Base-by-base conservation (phyloP, 2,888 invertebrate species). In the Xanthia togata region DNA sequence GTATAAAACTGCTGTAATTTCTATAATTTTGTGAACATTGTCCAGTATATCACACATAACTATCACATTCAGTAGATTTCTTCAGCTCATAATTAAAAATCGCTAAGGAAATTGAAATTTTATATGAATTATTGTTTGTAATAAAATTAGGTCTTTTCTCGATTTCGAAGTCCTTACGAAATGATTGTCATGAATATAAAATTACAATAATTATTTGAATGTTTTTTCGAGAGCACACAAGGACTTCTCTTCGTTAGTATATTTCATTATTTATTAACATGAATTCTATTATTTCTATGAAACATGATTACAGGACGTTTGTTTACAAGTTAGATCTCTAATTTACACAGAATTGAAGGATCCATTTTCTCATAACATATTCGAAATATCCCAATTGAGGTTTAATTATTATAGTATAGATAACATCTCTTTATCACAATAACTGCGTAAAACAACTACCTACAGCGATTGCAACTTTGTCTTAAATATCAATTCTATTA, bases 351-450 rank as follows among this genome's bases (percentile, higher is more conserved):
- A 67, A 59, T 60, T 44, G 31, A 57, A 69, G 35, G 60, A 75
- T 76, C 67, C 55, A 76, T 68, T 76, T 83, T 73, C 41, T 57
- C 74, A 75, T 62, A 76, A 77, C 59, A 74, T 82, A 88, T 85
- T 88, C 85, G 82, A 84, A 83, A 79, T 83, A 59, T 83, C 65
- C 79, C 60, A 69, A 55, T 77, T 73, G 73, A 74, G 81, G 78
- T 77, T 57, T 82, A 64, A 64, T 65, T 78, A 81, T 81, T 82
- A 84, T n/a, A 76, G 35, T 81, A 62, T 47, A 83, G 78, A 84
- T 82, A 87, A 83, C 87, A 83, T 84, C 55, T 84, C 65, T 77
- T 87, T 92, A 93, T 92, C 93, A 93, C 92, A 92, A 86, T 85
- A 89, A 91, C 91, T 91, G 91, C 92, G 87, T 85, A 86, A 80